Evolutionary conservation across 30 jellyfish, hydroid and myxozoan genomes (phyloP).

Genomic region (Sanderia malayensis): DNA sequence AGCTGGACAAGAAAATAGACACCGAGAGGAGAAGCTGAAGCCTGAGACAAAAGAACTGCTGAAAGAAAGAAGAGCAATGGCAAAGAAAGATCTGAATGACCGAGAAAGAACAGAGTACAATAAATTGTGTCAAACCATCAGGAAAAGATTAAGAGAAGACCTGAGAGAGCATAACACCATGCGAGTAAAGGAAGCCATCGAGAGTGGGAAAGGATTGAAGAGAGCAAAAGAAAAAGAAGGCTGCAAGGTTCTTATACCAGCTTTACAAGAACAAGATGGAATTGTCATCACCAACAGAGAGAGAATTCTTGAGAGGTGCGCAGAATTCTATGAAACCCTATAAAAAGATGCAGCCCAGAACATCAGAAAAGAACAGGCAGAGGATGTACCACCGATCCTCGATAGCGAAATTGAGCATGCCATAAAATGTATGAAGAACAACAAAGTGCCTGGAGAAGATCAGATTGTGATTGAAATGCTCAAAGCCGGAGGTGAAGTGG

Average conservation of each 20-base stretch:
- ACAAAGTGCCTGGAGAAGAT: slow-evolving; percentile 18
- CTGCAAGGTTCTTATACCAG: not conserved
- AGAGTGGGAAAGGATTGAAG: slow-evolving; percentile 34
- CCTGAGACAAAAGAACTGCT: slow-evolving; percentile 43
- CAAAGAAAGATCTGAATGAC: slow-evolving; percentile 1
- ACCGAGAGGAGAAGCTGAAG: slow-evolving; percentile 31
- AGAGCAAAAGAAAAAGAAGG: slow-evolving; percentile 10
- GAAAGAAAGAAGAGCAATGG: slow-evolving; percentile 18
- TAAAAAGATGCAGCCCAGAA: slow-evolving; percentile 24
- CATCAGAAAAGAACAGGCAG: not conserved
- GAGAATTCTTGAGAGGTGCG: slow-evolving; percentile 37
- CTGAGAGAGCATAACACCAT: slow-evolving; percentile 42
- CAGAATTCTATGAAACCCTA: slow-evolving; percentile 20
- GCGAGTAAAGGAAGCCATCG: slow-evolving; percentile 43
- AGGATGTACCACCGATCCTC: slow-evolving; percentile 19
- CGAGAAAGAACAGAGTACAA: slow-evolving; percentile 14
- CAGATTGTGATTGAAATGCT: slow-evolving; percentile 38
- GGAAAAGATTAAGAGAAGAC: slow-evolving; percentile 38
- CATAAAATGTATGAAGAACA: slow-evolving; percentile 24
- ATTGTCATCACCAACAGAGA: slow-evolving; percentile 5
- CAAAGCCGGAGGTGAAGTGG: slow-evolving; percentile 48
- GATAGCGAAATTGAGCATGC: slow-evolving; percentile 47
- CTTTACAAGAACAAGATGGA: not conserved
- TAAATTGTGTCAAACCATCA: slow-evolving; percentile 41
- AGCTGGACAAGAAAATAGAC: slow-evolving; percentile 34